Evolutionary conservation across 2,797 vertebrate species (phyloP).

Genomic region (Halcyon chelicuti): DNA sequence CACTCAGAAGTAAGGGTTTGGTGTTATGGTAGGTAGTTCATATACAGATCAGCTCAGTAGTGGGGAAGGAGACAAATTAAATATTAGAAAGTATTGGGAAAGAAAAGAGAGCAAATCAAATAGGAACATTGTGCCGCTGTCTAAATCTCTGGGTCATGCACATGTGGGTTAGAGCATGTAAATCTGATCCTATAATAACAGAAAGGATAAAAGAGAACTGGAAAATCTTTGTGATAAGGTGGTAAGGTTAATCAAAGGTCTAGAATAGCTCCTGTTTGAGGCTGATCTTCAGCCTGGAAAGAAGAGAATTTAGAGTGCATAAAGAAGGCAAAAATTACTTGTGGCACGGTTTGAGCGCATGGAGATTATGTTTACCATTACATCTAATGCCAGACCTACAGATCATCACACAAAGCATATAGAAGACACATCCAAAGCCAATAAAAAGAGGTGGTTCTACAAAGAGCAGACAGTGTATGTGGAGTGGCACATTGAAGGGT

Average conservation of each 20-base stretch:
- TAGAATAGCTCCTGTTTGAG: not conserved
- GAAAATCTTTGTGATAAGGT: not conserved
- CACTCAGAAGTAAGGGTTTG: not conserved
- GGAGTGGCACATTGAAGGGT: not conserved
- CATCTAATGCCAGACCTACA: not conserved
- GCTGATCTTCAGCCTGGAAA: not conserved
- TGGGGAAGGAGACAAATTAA: not conserved
- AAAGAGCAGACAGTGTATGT: not conserved
- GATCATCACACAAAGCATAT: fast-evolving
- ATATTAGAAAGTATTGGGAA: not conserved
- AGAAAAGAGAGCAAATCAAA: not conserved
- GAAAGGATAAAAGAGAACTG: not conserved
- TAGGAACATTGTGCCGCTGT: not conserved
- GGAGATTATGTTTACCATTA: not conserved
- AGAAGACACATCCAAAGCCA: not conserved
- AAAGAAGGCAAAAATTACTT: not conserved
- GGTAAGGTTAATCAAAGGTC: not conserved
- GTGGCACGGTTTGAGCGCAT: not conserved
- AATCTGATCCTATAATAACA: not conserved
- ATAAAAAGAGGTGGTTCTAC: not conserved
- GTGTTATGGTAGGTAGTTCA: not conserved
- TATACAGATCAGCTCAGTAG: not conserved
- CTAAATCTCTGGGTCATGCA: not conserved
- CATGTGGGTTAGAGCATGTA: not conserved
- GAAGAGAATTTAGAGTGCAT: not conserved